A percentile compares a stretch with the other conserved stretches of the same genome.
Conservation (phyloP, 2,797 vertebrate genomes). For the Trematomus bernacchii region DNA sequence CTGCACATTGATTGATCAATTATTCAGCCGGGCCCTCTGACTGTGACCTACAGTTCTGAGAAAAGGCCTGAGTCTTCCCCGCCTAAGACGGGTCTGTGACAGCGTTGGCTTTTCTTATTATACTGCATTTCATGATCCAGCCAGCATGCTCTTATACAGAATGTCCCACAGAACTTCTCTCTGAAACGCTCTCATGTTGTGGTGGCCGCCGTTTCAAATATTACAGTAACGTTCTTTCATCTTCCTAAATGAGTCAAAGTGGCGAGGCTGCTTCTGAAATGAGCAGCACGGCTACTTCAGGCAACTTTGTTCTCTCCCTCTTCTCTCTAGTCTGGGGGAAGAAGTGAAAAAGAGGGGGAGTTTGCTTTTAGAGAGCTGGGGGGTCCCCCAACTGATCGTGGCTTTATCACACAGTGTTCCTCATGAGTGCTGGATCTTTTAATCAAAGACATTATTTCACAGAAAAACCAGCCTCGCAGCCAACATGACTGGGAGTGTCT, state of each 20-base stretch:
- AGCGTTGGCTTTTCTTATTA: conserved; percentile 71
- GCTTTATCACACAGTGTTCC: conserved; percentile 77
- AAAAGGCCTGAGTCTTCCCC: conserved; percentile 66
- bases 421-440: conserved; percentile 78
- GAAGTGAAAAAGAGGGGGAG: conserved; percentile 51
- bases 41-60: conserved; percentile 84
- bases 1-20: conserved; percentile 87
- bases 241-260: conserved; percentile 78
- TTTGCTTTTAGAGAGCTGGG: conserved; percentile 60
- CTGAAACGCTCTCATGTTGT: conserved; percentile 46
- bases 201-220: conserved; percentile 70
- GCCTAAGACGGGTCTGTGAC: conserved; percentile 71
- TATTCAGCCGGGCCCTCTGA: conserved; percentile 84
- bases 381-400: conserved; percentile 66
- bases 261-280: conserved; percentile 67
- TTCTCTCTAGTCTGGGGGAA: conserved; percentile 71
- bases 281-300: conserved; percentile 69
- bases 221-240: conserved; percentile 79
- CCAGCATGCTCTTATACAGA: conserved; percentile 50
- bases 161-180: conserved; percentile 59
- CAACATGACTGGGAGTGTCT: conserved; percentile 77
- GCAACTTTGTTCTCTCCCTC: conserved; percentile 62
- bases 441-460: conserved; percentile 84
- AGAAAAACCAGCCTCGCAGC: conserved; percentile 81
- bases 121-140: conserved; percentile 69